phyloP scores from a whole-genome alignment of 2,888 invertebrate genomes.

The Muscina levida region DNA sequence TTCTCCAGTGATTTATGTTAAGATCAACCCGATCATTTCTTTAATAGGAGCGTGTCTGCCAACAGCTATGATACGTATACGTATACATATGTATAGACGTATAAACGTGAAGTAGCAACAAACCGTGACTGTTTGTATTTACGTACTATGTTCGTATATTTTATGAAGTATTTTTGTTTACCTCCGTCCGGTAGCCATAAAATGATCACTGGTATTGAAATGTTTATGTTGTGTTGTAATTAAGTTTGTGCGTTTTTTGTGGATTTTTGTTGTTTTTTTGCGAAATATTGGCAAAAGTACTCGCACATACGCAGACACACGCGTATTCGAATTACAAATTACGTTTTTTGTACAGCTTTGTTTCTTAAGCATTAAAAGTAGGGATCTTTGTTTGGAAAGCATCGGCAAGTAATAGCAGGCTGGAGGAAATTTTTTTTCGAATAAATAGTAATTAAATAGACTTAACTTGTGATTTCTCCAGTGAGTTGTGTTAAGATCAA shows the following conservation, averaged over 20 bases:
- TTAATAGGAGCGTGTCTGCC: too few species aligned
- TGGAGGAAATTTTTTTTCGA: too few species aligned
- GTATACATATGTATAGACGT: too few species aligned
- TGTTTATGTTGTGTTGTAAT: constrained; percentile 28
- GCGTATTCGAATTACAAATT: too few species aligned
- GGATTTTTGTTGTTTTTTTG: background rate
- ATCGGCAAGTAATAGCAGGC: too few species aligned
- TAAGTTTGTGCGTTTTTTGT: constrained; percentile 18
- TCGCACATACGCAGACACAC: background rate
- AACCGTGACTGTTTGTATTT: too few species aligned
- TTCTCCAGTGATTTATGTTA: background rate
- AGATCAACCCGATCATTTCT: background rate
- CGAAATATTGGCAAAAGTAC: background rate
- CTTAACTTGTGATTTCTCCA: too few species aligned
- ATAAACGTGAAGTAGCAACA: background rate
- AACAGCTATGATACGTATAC: too few species aligned
- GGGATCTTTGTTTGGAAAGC: too few species aligned
- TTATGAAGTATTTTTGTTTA: background rate
- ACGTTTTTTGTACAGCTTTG: background rate
- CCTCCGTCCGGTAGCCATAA: constrained; percentile 17
- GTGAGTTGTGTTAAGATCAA: too few species aligned
- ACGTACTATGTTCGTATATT: constrained; percentile 16
- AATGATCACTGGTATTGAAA: background rate
- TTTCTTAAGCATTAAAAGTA: background rate
- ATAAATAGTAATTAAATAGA: too few species aligned